A percentile compares a stretch with the other conserved stretches of the same genome.
Conservation (phyloP, 2,888 invertebrate species). For the Pristionchus entomophagus region DNA sequence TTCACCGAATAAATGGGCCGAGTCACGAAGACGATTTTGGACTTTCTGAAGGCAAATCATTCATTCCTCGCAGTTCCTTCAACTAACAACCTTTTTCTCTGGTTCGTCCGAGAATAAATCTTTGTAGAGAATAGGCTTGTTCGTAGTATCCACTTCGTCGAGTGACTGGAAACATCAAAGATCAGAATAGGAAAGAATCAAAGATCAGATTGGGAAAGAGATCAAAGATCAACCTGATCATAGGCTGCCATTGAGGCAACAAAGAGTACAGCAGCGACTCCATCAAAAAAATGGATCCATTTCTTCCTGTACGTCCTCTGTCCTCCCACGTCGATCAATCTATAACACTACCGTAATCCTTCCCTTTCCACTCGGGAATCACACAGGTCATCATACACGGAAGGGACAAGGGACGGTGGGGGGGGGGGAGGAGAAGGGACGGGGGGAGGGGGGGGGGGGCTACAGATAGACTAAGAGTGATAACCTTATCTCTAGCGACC, state of each 20-base stretch:
- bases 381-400: too few species aligned
- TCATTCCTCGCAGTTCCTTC: not conserved
- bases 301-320: slow-evolving; percentile 59
- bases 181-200: not conserved
- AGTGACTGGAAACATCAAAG: slow-evolving; percentile 33
- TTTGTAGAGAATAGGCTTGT: slow-evolving; percentile 37
- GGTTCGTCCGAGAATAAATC: not conserved
- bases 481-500: slow-evolving; percentile 51
- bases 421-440: not conserved
- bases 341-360: slow-evolving; percentile 38
- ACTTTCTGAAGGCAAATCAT: slow-evolving; percentile 2
- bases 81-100: not conserved
- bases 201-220: not conserved
- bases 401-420: not conserved
- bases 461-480: not conserved
- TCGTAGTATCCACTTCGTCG: slow-evolving; percentile 24
- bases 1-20: slow-evolving; percentile 55
- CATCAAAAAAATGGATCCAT: slow-evolving; percentile 62
- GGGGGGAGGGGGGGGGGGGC: not conserved
- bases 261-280: slow-evolving; percentile 58
- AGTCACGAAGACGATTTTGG: slow-evolving; percentile 55
- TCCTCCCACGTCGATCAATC: slow-evolving; percentile 60
- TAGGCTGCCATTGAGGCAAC: slow-evolving; percentile 55
- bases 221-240: slow-evolving; percentile 51
- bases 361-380: not conserved